Conservation (phyloP, 2,888 invertebrate genomes). For the Pterobdella sp. region DNA sequence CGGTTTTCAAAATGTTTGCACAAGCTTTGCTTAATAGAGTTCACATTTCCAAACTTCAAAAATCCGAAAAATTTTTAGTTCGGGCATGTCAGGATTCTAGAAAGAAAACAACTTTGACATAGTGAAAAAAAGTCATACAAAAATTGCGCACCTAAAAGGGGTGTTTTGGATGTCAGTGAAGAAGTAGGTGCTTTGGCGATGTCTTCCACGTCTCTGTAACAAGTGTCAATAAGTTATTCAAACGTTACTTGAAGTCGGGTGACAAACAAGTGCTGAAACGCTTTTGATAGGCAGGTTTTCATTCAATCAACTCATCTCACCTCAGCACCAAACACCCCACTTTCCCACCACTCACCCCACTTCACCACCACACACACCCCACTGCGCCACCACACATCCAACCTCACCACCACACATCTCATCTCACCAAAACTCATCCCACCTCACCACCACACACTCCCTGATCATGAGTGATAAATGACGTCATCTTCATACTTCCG, state of each 20-base stretch:
- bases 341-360: not conserved
- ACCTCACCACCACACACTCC: slow-evolving; percentile 35
- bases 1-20: too few species aligned
- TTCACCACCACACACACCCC: not conserved
- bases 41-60: too few species aligned
- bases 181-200: slow-evolving; percentile 57
- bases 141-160: slow-evolving; percentile 64
- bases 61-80: too few species aligned
- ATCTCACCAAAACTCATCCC: not conserved
- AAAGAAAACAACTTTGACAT: too few species aligned
- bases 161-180: slow-evolving; percentile 74
- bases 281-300: too few species aligned
- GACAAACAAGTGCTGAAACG: too few species aligned
- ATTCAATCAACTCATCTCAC: not conserved
- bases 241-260: too few species aligned
- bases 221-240: too few species aligned
- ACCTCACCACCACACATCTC: not conserved
- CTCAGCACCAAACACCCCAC: not conserved
- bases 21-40: too few species aligned
- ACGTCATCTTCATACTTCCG: slow-evolving; percentile 37
- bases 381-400: not conserved
- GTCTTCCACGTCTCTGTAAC: slow-evolving; percentile 12
- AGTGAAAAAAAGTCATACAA: too few species aligned
- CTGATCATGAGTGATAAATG: slow-evolving; percentile 41
- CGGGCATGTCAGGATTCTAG: too few species aligned